phyloP scores from a whole-genome alignment of 2,113 vertebrate species.

The Aleadryas rufinucha region DNA sequence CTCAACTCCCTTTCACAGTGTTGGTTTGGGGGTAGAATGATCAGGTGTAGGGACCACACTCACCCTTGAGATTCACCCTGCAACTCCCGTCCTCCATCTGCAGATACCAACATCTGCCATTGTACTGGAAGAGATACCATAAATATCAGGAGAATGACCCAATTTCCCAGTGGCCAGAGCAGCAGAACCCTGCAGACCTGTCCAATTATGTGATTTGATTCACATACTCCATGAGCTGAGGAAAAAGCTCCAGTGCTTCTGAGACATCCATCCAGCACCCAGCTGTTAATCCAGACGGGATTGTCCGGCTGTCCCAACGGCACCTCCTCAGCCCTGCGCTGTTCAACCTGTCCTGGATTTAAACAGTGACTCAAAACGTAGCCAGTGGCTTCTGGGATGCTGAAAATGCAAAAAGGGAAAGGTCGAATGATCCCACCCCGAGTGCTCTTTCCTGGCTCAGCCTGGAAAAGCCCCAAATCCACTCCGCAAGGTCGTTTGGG shows the following conservation, averaged over 20 bases:
- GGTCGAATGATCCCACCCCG: not conserved
- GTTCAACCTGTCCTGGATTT: not conserved
- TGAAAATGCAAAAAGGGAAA: not conserved
- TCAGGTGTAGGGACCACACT: not conserved
- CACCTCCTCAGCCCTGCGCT: not conserved
- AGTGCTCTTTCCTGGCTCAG: not conserved
- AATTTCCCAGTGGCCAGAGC: not conserved
- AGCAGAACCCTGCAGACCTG: not conserved
- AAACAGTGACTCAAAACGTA: not conserved
- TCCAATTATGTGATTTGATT: not conserved
- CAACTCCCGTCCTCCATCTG: not conserved
- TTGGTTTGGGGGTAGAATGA: not conserved
- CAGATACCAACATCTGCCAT: not conserved
- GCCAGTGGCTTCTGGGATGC: not conserved
- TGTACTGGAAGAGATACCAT: not conserved
- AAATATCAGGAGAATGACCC: not conserved
- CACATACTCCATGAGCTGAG: not conserved
- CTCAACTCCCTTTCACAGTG: not conserved
- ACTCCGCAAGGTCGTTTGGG: not conserved
- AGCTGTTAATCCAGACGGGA: not conserved
- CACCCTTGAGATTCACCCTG: not conserved
- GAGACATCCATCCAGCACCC: not conserved
- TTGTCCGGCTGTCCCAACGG: not conserved
- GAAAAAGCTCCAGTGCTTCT: not conserved
- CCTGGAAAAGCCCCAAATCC: not conserved